These are phyloP conservation scores for Crypturellus undulatus DNA, from an alignment of 2,113 vertebrate genomes.

Conservation along the genomic window DNA sequence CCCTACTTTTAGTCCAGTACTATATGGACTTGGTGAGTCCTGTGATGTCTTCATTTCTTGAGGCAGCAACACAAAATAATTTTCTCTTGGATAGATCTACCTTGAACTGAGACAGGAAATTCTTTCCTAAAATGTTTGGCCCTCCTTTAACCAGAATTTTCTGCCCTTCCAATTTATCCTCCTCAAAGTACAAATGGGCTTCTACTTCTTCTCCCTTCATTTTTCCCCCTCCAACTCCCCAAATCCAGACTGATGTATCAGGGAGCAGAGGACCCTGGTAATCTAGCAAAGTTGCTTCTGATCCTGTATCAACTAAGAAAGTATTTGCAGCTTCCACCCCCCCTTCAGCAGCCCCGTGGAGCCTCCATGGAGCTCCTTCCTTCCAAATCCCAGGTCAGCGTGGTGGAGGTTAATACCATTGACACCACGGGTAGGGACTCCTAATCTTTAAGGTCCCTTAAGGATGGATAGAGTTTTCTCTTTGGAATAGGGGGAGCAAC, in stretches of 20 bases:
- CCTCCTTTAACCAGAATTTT: not conserved
- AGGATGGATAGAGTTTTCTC: not conserved
- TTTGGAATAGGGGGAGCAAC: not conserved
- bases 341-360: not conserved
- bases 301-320: not conserved
- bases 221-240: not conserved
- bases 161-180: not conserved
- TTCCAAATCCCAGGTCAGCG: not conserved
- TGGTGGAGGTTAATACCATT: not conserved
- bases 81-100: not conserved
- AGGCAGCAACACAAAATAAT: not conserved
- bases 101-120: not conserved
- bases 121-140: not conserved
- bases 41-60: not conserved
- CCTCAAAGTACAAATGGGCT: not conserved
- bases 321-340: too few relatives aligned
- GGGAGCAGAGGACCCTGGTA: not conserved
- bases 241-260: rapidly evolving
- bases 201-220: not conserved
- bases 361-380: not conserved
- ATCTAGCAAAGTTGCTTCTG: not conserved
- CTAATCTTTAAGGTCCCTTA: not conserved
- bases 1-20: not conserved
- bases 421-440: not conserved
- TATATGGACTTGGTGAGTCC: not conserved